phyloP scores from a whole-genome alignment of 2,888 invertebrate species.

The Liposcelis brunnea region DNA sequence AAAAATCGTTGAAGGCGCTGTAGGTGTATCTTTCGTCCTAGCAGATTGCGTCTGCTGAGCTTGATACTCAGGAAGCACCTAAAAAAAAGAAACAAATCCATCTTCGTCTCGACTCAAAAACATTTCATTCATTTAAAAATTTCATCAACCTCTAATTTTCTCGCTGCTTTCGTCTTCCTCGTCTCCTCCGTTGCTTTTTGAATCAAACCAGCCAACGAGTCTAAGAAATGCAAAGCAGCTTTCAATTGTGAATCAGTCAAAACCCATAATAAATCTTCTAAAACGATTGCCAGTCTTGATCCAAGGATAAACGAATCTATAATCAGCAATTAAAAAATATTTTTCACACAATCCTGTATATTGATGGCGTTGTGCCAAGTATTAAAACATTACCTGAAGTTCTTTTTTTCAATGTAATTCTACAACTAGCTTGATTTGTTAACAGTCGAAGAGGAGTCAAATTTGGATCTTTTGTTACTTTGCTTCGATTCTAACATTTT shows the following conservation, averaged over 20 bases:
- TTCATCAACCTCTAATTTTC: slow-evolving; percentile 52
- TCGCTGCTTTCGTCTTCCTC: slow-evolving; percentile 63
- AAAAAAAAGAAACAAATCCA: slow-evolving; percentile 12
- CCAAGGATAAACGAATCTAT: slow-evolving; percentile 86
- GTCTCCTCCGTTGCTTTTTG: slow-evolving; percentile 63
- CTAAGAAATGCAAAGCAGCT: slow-evolving; percentile 78
- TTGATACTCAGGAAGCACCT: slow-evolving; percentile 55
- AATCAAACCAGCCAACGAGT: slow-evolving; percentile 66
- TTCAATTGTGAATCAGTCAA: slow-evolving; percentile 89
- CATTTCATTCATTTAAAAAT: too few species aligned
- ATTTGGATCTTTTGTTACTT: slow-evolving; percentile 53
- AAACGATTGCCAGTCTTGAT: slow-evolving; percentile 74
- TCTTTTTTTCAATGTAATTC: slow-evolving; percentile 90
- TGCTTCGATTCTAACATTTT: slow-evolving; percentile 89
- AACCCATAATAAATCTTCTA: slow-evolving; percentile 95
- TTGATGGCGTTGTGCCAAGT: too few species aligned
- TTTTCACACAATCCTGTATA: too few species aligned
- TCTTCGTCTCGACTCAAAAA: slow-evolving; percentile 10
- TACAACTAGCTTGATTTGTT: slow-evolving; percentile 80
- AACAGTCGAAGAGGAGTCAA: slow-evolving; percentile 80
- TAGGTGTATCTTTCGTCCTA: slow-evolving; percentile 26
- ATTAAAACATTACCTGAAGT: slow-evolving; percentile 56
- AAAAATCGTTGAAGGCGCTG: slow-evolving; percentile 38
- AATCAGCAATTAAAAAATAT: too few species aligned
- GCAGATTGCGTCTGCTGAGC: slow-evolving; percentile 47